Conservation (phyloP, 2,797 vertebrate species). For the Lepilemur septentrionalis region DNA sequence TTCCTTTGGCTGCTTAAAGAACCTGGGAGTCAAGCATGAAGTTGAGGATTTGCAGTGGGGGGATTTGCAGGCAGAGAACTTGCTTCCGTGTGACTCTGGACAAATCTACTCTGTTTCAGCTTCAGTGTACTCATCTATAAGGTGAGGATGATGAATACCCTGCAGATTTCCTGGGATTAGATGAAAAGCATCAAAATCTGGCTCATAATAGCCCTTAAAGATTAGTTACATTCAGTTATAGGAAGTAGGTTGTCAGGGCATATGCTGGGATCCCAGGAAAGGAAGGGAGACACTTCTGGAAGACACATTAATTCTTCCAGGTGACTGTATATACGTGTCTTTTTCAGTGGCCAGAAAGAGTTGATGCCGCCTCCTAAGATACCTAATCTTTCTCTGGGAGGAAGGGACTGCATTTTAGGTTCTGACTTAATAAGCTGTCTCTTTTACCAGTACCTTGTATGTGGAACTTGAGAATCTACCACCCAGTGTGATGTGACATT, state of each 20-base stretch:
- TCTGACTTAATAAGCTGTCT: not conserved
- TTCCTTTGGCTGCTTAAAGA: not conserved
- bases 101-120: not conserved
- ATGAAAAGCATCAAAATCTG: not conserved
- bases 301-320: not conserved
- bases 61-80: not conserved
- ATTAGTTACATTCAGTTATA: not conserved
- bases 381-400: not conserved
- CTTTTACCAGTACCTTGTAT: not conserved
- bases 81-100: not conserved
- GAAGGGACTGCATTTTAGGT: not conserved
- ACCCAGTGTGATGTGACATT: conserved; percentile 15
- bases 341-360: not conserved
- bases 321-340: not conserved
- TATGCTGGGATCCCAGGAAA: not conserved
- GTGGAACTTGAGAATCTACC: not conserved
- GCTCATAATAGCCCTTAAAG: not conserved
- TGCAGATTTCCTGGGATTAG: not conserved
- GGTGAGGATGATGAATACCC: too few species aligned
- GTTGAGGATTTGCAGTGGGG: not conserved
- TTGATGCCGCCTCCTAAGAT: not conserved
- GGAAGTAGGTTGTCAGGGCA: not conserved
- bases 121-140: not conserved
- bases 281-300: not conserved
- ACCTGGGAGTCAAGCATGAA: not conserved